These are phyloP conservation scores for Coremacera marginata DNA, from an alignment of 2,888 invertebrate genomes.

Conservation along the genomic window DNA sequence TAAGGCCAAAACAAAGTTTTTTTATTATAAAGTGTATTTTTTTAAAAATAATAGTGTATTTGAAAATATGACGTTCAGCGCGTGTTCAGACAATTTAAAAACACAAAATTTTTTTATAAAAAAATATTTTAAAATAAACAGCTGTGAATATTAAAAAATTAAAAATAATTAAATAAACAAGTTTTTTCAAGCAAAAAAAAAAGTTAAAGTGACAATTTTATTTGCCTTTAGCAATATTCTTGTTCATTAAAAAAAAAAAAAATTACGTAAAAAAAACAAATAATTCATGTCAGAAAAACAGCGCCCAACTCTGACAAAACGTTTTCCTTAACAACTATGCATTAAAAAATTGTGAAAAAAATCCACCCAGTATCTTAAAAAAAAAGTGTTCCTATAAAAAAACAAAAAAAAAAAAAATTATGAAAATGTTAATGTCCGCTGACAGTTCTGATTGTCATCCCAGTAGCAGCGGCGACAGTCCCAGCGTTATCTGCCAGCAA, in stretches of 20 bases:
- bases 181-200: not conserved
- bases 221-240: not conserved
- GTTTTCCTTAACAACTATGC: constrained; percentile 30
- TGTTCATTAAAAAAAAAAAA: not conserved
- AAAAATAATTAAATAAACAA: not conserved
- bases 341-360: constrained; percentile 32
- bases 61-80: not conserved
- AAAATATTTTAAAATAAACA: not conserved
- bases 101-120: not conserved
- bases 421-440: constrained; percentile 69
- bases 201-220: not conserved
- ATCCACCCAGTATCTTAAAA: constrained; percentile 38
- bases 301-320: not conserved
- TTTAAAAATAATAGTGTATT: too few relatives aligned
- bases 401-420: constrained; percentile 33
- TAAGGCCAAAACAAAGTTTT: not conserved
- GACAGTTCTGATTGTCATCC: constrained; percentile 68
- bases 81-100: not conserved
- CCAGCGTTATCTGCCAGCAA: constrained; percentile 34
- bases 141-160: not conserved
- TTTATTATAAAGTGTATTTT: too few relatives aligned
- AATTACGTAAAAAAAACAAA: not conserved
- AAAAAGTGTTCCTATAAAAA: constrained; percentile 9
- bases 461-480: constrained; percentile 54
- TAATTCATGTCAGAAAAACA: not conserved